Base-by-base conservation (phyloP, 1,140 invertebrate species). In the Choristoneura fumiferana region DNA sequence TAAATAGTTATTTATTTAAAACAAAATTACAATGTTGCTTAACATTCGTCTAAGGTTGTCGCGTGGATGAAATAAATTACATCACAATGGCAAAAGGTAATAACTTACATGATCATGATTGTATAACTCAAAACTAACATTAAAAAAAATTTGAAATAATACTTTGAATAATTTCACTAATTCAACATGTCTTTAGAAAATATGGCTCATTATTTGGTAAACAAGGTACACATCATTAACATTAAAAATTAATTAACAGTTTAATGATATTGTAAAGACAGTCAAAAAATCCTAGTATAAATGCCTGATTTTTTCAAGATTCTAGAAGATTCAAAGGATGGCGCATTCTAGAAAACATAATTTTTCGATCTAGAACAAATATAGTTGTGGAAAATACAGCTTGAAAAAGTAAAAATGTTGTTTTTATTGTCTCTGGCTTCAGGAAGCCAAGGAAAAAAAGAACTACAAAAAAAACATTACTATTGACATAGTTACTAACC, bases 1-100 rank as follows among this genome's bases (percentile, higher is more conserved):
- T 54, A 54, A 54, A 54, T 54, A 54, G 13, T 54, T 5, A 36
- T 54, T 54, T 54, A 36, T 54, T 54, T 54, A 54, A 34, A 36
- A 37, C 33, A 54, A 29, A 29, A 35, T 54, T 54, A 54, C 34
- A 54, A 10, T 36, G 13, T 36, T 54, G 18, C 18, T 18, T 49
- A 22, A 49, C n/a, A 22, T 13, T 49, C 22, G 17, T 49, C 43
- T 49, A 49, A 49, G 43, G 18, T 49, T 14, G 39, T n/a, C n/a
- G n/a, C 8, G 8, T 49, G 22, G 43, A 49, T 49, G 43, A 49
- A 49, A 49, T 49, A 49, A 49, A 49, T 49, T 22, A 49, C 43
- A 29, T 29, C 43, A 49, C 43, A 49, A 29, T 37, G 35, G 17
- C 8, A 1, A 17, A 43, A n/a, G 39, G 15, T 10, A 22, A 43